These are phyloP conservation scores for Stratiomys singularior DNA, from an alignment of 2,888 invertebrate genomes.

Conservation along the genomic window DNA sequence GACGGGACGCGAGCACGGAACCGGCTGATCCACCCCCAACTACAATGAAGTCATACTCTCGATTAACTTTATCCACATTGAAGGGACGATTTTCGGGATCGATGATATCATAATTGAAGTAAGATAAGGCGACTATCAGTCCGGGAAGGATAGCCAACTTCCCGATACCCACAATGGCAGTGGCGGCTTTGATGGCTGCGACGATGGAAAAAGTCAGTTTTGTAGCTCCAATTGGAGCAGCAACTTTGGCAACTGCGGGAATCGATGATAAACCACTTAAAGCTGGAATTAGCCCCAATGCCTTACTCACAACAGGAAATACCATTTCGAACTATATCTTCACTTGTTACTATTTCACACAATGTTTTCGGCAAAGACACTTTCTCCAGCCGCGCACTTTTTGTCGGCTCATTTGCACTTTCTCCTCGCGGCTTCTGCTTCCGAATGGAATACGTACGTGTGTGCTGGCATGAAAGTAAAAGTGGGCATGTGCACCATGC, in stretches of 20 bases:
- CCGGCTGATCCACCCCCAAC: slow-evolving; percentile 89
- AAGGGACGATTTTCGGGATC: slow-evolving; percentile 86
- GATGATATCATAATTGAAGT: slow-evolving; percentile 85
- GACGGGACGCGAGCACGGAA: slow-evolving; percentile 81
- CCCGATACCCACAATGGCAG: slow-evolving; percentile 76
- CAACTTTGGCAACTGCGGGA: slow-evolving; percentile 54
- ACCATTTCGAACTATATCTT: slow-evolving; percentile 57
- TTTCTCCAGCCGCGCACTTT: slow-evolving; percentile 7
- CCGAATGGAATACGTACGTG: background rate
- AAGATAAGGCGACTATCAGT: slow-evolving; percentile 79
- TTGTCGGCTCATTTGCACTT: background rate
- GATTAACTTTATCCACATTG: slow-evolving; percentile 72
- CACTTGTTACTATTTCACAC: background rate
- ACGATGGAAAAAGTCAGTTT: slow-evolving; percentile 65
- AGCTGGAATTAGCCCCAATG: slow-evolving; percentile 58
- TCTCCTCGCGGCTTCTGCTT: background rate
- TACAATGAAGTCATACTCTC: slow-evolving; percentile 84
- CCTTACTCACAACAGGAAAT: slow-evolving; percentile 59
- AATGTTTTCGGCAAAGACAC: slow-evolving; percentile 2
- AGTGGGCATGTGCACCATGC: background rate
- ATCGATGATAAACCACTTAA: slow-evolving; percentile 61
- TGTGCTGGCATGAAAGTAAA: slow-evolving; percentile 26
- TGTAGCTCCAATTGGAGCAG: slow-evolving; percentile 65
- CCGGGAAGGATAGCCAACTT: slow-evolving; percentile 80
- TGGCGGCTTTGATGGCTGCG: slow-evolving; percentile 77